phyloP scores from a whole-genome alignment of 2,888 invertebrate genomes.

The Luperina testacea region DNA sequence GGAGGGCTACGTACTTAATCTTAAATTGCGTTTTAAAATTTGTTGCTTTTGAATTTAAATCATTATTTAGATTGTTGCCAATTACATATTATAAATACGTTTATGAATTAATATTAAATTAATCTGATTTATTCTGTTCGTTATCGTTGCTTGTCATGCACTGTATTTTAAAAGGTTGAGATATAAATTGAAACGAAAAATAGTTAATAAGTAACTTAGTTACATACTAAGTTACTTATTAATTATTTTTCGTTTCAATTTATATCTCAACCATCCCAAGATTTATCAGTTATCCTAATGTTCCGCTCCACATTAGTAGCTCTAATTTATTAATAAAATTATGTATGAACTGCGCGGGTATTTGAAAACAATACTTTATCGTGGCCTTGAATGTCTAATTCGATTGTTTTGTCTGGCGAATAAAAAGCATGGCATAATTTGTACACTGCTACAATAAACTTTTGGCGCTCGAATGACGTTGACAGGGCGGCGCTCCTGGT shows the following conservation, averaged over 20 bases:
- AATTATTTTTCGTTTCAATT: no score
- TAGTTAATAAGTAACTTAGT: background rate
- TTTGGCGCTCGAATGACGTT: background rate
- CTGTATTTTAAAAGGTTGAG: background rate
- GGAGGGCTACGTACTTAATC: slow-evolving; percentile 89
- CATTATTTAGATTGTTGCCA: slow-evolving; percentile 67
- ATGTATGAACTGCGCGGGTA: background rate
- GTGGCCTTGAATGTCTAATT: slow-evolving; percentile 41
- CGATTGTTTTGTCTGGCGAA: slow-evolving; percentile 15
- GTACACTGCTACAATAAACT: background rate
- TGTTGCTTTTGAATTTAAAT: slow-evolving; percentile 80
- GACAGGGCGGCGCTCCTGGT: background rate
- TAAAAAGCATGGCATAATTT: slow-evolving; percentile 11
- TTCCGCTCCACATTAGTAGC: background rate
- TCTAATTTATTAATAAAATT: slow-evolving; percentile 3
- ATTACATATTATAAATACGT: slow-evolving; percentile 44
- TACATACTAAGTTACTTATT: no score
- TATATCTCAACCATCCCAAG: background rate
- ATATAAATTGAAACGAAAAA: background rate
- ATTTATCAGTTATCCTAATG: background rate
- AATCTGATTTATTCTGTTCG: slow-evolving; percentile 26
- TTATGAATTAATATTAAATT: slow-evolving; percentile 38
- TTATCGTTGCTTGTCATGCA: slow-evolving; percentile 3
- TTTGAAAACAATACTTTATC: slow-evolving; percentile 24
- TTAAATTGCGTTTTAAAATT: slow-evolving; percentile 87